These are phyloP conservation scores for Poecilobothrus nobilitatus DNA, from an alignment of 2,888 invertebrate species.

Conservation along the genomic window DNA sequence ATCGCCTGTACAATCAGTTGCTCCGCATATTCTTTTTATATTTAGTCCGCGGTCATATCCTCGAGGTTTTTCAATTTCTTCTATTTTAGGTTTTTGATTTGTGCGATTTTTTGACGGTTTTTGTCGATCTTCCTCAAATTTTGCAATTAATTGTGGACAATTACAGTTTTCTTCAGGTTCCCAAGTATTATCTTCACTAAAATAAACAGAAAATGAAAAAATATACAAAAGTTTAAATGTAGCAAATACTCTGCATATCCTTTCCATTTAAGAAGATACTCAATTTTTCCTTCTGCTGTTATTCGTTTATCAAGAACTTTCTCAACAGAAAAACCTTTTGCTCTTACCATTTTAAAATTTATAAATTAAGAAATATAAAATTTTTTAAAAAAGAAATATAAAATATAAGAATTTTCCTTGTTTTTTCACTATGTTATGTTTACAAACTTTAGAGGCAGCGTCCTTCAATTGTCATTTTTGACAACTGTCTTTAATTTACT, in stretches of 20 bases:
- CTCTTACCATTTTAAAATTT: conserved; percentile 6
- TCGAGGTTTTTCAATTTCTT: conserved; percentile 55
- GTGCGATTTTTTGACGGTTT: conserved; percentile 50
- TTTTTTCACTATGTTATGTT: no score
- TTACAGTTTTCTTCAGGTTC: conserved; percentile 90
- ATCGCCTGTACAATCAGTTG: conserved; percentile 80
- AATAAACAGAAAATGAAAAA: conserved; percentile 18
- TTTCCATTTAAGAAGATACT: conserved; percentile 68
- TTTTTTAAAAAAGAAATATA: no score
- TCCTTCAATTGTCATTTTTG: no score
- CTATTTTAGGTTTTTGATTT: conserved; percentile 45
- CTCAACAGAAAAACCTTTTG: conserved; percentile 4
- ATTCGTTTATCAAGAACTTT: conserved; percentile 68
- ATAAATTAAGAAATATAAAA: no score
- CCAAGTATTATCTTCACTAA: conserved; percentile 87
- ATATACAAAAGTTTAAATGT: no score
- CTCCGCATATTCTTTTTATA: conserved; percentile 81
- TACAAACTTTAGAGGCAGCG: no score
- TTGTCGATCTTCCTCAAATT: conserved; percentile 71
- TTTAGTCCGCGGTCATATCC: conserved; percentile 72
- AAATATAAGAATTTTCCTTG: no score
- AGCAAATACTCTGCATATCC: conserved; percentile 66
- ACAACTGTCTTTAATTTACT: no score
- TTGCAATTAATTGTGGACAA: conserved; percentile 77
- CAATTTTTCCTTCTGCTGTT: conserved; percentile 59